These are phyloP conservation scores for Brassicogethes aeneus DNA, from an alignment of 2,888 invertebrate genomes.

Conservation along the genomic window DNA sequence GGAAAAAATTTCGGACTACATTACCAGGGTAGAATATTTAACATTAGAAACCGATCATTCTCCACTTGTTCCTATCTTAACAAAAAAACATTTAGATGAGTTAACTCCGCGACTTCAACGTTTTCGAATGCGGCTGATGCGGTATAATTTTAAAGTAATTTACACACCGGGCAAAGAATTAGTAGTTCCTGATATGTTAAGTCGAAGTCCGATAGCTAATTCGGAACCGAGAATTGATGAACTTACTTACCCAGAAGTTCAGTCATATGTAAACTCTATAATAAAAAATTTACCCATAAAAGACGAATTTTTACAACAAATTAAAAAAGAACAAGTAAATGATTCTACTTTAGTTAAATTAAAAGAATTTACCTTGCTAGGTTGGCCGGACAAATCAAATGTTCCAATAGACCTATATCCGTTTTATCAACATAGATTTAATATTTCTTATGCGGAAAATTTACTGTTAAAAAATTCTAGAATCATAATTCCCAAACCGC, in stretches of 20 bases:
- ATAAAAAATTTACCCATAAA: not conserved
- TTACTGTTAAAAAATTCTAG: constrained; percentile 4
- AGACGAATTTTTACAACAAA: not conserved
- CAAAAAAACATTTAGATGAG: constrained; percentile 10
- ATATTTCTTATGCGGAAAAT: constrained; percentile 5
- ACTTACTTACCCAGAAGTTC: not conserved
- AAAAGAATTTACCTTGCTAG: not conserved
- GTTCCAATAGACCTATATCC: not conserved
- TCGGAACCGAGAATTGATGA: constrained; percentile 2
- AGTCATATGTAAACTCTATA: not conserved
- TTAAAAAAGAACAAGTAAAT: not conserved
- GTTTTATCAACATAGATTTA: not conserved
- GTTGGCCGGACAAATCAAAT: not conserved
- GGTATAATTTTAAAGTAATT: constrained; percentile 1
- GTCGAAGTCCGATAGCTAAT: not conserved
- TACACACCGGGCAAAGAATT: not conserved
- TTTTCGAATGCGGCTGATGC: constrained; percentile 8
- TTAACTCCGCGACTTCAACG: constrained; percentile 7
- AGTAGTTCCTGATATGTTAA: not conserved
- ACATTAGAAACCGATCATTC: constrained; percentile 7
- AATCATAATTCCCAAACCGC: not conserved
- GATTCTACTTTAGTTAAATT: not conserved
- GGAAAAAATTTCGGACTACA: constrained; percentile 7
- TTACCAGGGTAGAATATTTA: not conserved
- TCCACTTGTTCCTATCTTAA: constrained; percentile 8